Conservation (phyloP, 2,888 invertebrate species). For the Orgyia antiqua region DNA sequence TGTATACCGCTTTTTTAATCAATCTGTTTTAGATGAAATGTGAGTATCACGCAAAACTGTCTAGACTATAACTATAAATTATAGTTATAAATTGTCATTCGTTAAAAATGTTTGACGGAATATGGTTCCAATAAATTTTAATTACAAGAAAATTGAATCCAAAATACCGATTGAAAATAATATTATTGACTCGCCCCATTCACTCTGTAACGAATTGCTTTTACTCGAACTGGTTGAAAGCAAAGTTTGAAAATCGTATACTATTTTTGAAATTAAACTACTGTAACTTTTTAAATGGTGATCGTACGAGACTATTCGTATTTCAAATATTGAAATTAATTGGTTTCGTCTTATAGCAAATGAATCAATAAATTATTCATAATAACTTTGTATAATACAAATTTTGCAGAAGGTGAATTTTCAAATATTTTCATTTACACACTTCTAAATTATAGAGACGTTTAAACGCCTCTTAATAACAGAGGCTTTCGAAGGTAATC, state of each 20-base stretch:
- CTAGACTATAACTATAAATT: too few species aligned
- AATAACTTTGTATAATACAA: too few species aligned
- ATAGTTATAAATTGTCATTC: conserved; percentile 22
- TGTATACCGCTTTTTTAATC: too few species aligned
- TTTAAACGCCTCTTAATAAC: too few species aligned
- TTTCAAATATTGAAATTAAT: conserved; percentile 14
- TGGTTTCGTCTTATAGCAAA: too few species aligned
- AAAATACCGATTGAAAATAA: conserved; percentile 49
- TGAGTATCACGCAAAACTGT: conserved; percentile 5
- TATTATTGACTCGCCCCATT: conserved; percentile 47
- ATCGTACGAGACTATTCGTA: conserved; percentile 15
- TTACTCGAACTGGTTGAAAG: conserved; percentile 49
- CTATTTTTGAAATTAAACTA: conserved; percentile 51
- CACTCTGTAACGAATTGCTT: conserved; percentile 51
- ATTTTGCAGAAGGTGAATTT: too few species aligned
- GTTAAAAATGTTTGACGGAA: conserved; percentile 30
- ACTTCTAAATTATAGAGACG: too few species aligned
- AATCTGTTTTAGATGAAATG: too few species aligned
- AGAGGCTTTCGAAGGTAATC: too few species aligned
- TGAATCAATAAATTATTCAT: too few species aligned
- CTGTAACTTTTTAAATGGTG: conserved; percentile 37
- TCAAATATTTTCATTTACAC: too few species aligned
- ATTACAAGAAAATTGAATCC: conserved; percentile 49
- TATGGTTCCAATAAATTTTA: conserved; percentile 40
- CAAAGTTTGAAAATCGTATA: conserved; percentile 57